Evolutionary conservation across 2,113 vertebrate genomes (phyloP).

Genomic region (Microcebus tavaratra): DNA sequence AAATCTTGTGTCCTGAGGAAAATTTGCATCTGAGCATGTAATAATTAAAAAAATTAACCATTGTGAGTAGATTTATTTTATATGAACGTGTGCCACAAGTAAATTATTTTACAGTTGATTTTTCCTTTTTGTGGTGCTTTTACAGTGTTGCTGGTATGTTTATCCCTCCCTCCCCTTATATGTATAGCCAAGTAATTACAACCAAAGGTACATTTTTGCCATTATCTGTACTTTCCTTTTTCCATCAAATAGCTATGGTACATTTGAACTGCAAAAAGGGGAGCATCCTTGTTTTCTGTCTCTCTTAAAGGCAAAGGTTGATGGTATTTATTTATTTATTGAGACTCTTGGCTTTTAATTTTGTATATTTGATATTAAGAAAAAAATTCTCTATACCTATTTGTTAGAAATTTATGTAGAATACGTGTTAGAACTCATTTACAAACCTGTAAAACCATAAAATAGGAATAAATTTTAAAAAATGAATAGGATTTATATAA

Average conservation of each 20-base stretch:
- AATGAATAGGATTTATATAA: background rate
- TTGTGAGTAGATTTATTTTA: background rate
- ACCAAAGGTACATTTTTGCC: background rate
- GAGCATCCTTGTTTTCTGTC: background rate
- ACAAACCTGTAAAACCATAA: background rate
- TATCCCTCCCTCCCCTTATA: background rate
- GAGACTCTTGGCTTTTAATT: background rate
- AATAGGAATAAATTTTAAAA: constrained; percentile 16
- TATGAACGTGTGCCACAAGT: background rate
- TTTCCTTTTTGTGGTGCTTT: background rate
- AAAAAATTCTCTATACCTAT: background rate
- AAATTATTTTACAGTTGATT: background rate
- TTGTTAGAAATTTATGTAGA: background rate
- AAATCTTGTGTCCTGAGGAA: background rate
- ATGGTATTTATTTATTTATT: background rate
- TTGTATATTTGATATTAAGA: background rate
- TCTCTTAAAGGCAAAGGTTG: background rate
- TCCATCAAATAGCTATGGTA: background rate
- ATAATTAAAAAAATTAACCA: background rate
- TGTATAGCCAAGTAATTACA: background rate
- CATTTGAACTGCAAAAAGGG: constrained; percentile 3
- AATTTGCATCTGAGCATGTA: background rate
- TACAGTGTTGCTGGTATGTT: background rate
- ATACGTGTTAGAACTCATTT: background rate
- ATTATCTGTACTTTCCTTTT: background rate